Evolutionary conservation across 2,888 invertebrate genomes (phyloP).

Genomic region (Drosophila birchii): DNA sequence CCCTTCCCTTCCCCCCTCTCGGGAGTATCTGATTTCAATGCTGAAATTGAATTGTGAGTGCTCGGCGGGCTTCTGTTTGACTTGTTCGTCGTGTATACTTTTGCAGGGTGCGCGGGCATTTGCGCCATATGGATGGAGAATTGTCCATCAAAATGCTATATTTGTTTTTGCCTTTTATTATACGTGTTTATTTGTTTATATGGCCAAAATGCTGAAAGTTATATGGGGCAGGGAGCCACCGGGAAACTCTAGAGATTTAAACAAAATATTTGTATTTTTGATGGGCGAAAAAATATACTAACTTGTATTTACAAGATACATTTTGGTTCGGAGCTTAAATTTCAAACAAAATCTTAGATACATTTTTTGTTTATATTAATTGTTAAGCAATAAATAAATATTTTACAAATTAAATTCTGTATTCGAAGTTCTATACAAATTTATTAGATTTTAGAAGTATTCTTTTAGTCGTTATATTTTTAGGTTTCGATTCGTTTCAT

Average conservation of each 20-base stretch:
- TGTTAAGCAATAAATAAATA: no score
- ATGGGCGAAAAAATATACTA: background rate
- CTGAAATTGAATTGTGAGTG: constrained; percentile 66
- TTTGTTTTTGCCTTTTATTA: constrained; percentile 11
- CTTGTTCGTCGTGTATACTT: constrained; percentile 28
- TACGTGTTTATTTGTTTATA: constrained; percentile 6
- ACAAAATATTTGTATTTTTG: background rate
- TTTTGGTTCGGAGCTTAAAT: background rate
- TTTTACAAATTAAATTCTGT: background rate
- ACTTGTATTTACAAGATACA: background rate
- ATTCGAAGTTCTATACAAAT: background rate
- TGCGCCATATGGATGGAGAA: constrained; percentile 40
- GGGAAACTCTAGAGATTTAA: constrained; percentile 3
- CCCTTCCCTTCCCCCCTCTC: background rate
- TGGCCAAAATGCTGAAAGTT: constrained; percentile 6
- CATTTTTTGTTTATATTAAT: background rate
- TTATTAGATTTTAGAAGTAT: background rate
- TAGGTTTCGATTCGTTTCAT: constrained; percentile 5
- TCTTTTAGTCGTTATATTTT: background rate
- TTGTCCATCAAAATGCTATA: constrained; percentile 19
- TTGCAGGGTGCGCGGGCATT: constrained; percentile 13
- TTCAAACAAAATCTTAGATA: background rate
- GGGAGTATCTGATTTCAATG: constrained; percentile 70
- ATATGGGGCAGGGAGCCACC: background rate
- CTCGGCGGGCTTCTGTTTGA: constrained; percentile 49